These are phyloP conservation scores for Sparus aurata DNA, from an alignment of 2,797 vertebrate species.

Conservation along the genomic window DNA sequence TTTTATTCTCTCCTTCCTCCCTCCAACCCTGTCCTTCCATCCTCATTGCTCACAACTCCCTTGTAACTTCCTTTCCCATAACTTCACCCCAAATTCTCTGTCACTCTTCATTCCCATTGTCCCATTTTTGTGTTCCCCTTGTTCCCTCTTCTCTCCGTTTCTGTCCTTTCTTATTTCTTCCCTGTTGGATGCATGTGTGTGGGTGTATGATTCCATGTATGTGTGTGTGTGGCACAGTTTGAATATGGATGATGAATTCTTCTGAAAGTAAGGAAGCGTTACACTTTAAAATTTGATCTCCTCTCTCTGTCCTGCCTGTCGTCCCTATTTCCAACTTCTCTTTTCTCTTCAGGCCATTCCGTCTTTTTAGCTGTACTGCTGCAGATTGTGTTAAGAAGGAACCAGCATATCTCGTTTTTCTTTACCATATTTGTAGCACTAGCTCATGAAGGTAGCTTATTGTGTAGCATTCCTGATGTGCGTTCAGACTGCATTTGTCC, in stretches of 20 bases:
- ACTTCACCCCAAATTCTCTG: conserved; percentile 49
- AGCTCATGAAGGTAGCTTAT: too few relatives aligned
- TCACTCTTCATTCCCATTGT: conserved; percentile 55
- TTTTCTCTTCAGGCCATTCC: not conserved
- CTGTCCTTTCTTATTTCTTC: conserved; percentile 51
- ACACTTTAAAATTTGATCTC: conserved; percentile 23
- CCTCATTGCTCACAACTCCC: conserved; percentile 23
- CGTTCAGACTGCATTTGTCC: too few relatives aligned
- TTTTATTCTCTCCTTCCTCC: not conserved
- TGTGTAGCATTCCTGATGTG: too few relatives aligned
- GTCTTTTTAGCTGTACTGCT: not conserved
- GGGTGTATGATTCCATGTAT: not conserved
- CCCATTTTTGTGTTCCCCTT: conserved; percentile 21
- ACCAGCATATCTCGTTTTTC: not conserved
- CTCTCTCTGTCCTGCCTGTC: not conserved
- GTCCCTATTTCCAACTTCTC: not conserved
- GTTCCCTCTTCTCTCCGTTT: conserved; percentile 41
- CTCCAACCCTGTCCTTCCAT: conserved; percentile 29
- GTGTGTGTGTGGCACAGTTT: not conserved
- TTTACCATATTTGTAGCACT: not conserved
- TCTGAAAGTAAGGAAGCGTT: conserved; percentile 44
- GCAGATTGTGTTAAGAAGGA: not conserved
- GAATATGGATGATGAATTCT: conserved; percentile 48
- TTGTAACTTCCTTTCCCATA: conserved; percentile 43
- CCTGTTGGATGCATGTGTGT: not conserved